Base-by-base conservation (phyloP, 2,113 vertebrate species). In the Melanerpes formicivorus region DNA sequence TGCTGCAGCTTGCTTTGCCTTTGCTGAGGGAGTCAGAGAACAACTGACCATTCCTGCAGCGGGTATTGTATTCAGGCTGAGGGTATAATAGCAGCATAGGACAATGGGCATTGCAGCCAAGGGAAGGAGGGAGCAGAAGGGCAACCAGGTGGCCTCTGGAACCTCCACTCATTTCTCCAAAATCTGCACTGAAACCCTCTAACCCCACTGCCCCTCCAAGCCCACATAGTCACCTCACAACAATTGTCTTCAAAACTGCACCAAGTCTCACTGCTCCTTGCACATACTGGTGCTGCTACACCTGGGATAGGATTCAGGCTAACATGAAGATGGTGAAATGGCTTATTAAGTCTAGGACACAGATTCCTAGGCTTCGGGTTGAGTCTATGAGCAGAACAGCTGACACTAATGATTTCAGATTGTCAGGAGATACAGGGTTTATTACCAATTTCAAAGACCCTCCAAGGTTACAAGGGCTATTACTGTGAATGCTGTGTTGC, bases 41-140 rank as follows among this genome's bases (percentile, higher is more conserved):
- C 10, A 30, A 10, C 10, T 1, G 6, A 17, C 13, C 9, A 0
- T 18, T 52, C 65, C 58, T 11, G 6, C 54, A 30, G n/a, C 3
- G 2, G 27, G 25, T 56, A 30, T 12, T 2, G 1, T 72, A 8
- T 7, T 42, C n/a, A 25, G 48, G 14, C 52, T 46, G 67, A 46
- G 23, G 59, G 46, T 2, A 0, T 11, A 80, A 64, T 52, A 46
- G 27, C 4, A 1, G 2, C 17, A n/a, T 6, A 23, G 44, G 52
- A 25, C 8, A 29, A 50, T 5, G 14, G 48, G 50, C 62, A 48
- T 1, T 10, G 65, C 59, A 77, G n/a, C 9, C 29, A 32, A 10
- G 37, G 32, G 11, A 42, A 34, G 18, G 1, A 15, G 18, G 42
- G 5, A 56, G 18, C 6, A 11, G 14, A 56, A 10, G 16, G 21